phyloP scores from a whole-genome alignment of 2,113 vertebrate genomes.

The Ophthalmolycus amberensis region DNA sequence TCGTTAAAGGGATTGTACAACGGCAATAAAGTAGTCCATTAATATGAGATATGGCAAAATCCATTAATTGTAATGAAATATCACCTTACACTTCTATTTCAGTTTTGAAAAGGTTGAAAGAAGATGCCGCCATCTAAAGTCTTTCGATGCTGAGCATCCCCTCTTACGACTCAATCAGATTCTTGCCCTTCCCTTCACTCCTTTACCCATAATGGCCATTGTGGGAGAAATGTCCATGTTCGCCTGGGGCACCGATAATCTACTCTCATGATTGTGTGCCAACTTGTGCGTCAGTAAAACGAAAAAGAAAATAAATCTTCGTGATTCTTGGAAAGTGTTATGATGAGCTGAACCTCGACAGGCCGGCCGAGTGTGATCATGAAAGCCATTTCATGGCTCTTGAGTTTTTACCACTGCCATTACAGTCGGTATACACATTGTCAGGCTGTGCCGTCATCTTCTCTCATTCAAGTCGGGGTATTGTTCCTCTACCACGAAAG shows the following conservation, averaged over 20 bases:
- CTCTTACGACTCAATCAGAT: no score
- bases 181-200: background rate
- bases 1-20: no score
- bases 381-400: conserved; percentile 1
- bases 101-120: background rate
- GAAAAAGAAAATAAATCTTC: background rate
- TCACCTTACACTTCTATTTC: no score
- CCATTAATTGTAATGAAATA: no score
- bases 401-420: background rate
- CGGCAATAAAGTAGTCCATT: no score
- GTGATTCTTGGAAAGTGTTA: background rate
- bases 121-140: background rate
- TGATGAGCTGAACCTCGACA: conserved; percentile 17
- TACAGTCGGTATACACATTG: background rate
- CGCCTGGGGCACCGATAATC: background rate
- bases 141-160: background rate
- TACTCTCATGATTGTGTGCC: background rate
- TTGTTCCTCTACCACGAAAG: background rate
- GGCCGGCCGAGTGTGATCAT: background rate
- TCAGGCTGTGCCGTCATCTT: background rate
- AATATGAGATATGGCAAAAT: no score
- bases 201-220: background rate
- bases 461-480: background rate
- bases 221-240: background rate
- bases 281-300: background rate